Conservation (phyloP, 2,797 vertebrate species). For the Sphaeramia orbicularis region DNA sequence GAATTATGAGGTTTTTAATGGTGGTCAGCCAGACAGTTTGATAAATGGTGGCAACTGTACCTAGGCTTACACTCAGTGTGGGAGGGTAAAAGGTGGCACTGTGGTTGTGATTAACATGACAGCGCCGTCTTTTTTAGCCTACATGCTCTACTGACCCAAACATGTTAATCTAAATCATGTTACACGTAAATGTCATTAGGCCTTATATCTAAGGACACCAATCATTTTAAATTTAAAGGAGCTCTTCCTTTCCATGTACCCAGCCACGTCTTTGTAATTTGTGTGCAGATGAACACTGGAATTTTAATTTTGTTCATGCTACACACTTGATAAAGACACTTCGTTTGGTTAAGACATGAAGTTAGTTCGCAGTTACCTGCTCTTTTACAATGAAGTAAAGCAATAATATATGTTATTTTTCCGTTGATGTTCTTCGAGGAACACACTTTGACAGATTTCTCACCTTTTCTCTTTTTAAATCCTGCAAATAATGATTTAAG, state of each 20-base stretch:
- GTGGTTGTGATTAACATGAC: slow-evolving; percentile 65
- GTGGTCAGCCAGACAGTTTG: slow-evolving; percentile 59
- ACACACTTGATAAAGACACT: slow-evolving; percentile 3
- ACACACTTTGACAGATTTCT: neutral
- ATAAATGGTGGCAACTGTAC: slow-evolving; percentile 50
- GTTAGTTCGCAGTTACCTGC: slow-evolving; percentile 7
- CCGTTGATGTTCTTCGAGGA: neutral
- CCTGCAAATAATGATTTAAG: slow-evolving; percentile 1
- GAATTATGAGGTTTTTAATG: slow-evolving; percentile 65
- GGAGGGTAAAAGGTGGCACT: slow-evolving; percentile 56
- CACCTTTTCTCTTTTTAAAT: slow-evolving; percentile 15
- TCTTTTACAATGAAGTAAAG: neutral
- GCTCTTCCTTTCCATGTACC: slow-evolving; percentile 44
- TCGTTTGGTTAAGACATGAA: slow-evolving; percentile 7
- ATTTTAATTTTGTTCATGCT: slow-evolving; percentile 32
- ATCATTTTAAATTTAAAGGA: slow-evolving; percentile 59
- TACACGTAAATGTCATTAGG: slow-evolving; percentile 76
- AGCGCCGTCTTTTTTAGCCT: slow-evolving; percentile 30
- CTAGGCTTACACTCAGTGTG: slow-evolving; percentile 34
- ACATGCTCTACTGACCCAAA: slow-evolving; percentile 51
- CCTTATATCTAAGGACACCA: slow-evolving; percentile 61
- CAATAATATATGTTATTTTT: neutral
- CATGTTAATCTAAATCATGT: slow-evolving; percentile 80
- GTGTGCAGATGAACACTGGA: slow-evolving; percentile 34
- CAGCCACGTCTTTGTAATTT: slow-evolving; percentile 58